phyloP scores from a whole-genome alignment of 2,797 vertebrate genomes.

The Cyprinodon diabolis region DNA sequence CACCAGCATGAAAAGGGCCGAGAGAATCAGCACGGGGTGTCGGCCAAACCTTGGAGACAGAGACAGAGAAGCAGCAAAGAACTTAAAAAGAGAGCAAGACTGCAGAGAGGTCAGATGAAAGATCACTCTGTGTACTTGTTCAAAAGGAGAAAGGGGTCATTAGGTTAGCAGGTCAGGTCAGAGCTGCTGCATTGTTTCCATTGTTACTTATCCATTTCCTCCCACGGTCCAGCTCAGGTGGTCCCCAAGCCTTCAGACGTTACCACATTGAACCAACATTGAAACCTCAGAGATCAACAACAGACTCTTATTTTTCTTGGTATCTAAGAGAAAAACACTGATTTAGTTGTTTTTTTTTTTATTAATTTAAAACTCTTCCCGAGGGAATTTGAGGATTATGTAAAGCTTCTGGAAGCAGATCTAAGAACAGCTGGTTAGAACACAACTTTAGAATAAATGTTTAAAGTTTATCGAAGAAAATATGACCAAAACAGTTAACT shows the following conservation, averaged over 20 bases:
- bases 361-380: not conserved
- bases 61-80: conserved; percentile 17
- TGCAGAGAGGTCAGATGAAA: conserved; percentile 17
- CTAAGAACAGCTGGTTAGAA: not conserved
- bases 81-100: conserved; percentile 12
- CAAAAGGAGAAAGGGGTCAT: conserved; percentile 21
- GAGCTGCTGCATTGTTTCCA: conserved; percentile 49
- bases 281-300: not conserved
- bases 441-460: not conserved
- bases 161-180: conserved; percentile 55
- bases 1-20: conserved; percentile 89
- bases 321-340: not conserved
- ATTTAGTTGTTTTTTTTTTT: conserved; percentile 4
- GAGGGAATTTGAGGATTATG: not conserved
- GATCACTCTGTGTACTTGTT: not conserved
- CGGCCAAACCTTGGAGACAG: conserved; percentile 88
- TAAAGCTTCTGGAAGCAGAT: not conserved
- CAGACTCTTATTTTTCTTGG: not conserved
- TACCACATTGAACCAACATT: conserved; percentile 5
- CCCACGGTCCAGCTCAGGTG: conserved; percentile 46
- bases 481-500: not conserved
- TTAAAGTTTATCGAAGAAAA: not conserved
- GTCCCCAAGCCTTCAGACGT: conserved; percentile 9
- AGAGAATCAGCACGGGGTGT: conserved; percentile 91
- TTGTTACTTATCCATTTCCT: conserved; percentile 60